Evolutionary conservation across 2,888 invertebrate genomes (phyloP).

Genomic region (Tethea ocularis): DNA sequence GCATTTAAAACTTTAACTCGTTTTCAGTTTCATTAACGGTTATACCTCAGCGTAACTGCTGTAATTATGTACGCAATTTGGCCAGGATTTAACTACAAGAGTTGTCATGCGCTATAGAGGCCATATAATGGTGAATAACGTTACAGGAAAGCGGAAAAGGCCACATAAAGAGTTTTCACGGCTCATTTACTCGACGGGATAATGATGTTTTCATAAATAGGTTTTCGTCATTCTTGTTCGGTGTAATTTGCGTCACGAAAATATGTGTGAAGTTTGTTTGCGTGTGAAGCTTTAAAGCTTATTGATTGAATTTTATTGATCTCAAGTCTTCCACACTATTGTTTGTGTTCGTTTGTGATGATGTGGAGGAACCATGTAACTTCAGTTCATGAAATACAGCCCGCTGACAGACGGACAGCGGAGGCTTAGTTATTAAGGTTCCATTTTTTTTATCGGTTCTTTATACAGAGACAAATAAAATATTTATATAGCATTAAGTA

Average conservation of each 20-base stretch:
- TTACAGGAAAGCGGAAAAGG: not conserved
- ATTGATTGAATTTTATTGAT: too few relatives aligned
- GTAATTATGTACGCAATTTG: slow-evolving; percentile 78
- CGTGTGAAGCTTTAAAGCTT: not conserved
- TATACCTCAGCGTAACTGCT: slow-evolving; percentile 72
- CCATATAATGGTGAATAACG: slow-evolving; percentile 6
- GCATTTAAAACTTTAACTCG: slow-evolving; percentile 77
- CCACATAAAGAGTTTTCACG: slow-evolving; percentile 11
- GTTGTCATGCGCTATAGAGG: slow-evolving; percentile 38
- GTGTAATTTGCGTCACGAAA: not conserved
- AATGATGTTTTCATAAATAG: slow-evolving; percentile 5
- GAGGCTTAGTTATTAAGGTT: too few relatives aligned
- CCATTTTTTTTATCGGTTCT: too few relatives aligned
- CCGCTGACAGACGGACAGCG: too few relatives aligned
- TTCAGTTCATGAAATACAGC: too few relatives aligned
- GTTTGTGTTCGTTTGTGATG: too few relatives aligned
- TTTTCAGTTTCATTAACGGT: slow-evolving; percentile 80
- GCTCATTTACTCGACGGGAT: slow-evolving; percentile 8
- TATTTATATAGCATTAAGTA: too few relatives aligned
- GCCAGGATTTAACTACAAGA: slow-evolving; percentile 55
- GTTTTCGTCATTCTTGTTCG: not conserved
- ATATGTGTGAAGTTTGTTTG: not conserved
- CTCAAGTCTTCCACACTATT: too few relatives aligned
- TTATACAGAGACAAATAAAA: too few relatives aligned
- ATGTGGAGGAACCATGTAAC: too few relatives aligned